Evolutionary conservation across 2,888 invertebrate species (phyloP), one percentile per base, ranked within the genome.

Genomic region (Orthosia gothica): DNA sequence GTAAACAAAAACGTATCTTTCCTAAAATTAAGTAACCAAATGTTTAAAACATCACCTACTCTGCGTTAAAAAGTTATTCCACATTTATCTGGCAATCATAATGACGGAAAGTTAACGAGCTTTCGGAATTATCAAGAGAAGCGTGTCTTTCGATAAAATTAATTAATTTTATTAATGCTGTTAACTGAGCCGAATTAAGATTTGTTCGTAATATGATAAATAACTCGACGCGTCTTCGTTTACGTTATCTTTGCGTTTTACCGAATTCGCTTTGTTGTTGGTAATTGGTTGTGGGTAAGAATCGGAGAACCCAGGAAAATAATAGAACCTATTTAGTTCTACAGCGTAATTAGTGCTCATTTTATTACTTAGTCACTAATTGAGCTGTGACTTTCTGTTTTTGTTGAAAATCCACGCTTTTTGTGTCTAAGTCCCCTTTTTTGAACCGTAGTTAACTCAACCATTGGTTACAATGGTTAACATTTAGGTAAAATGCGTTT

Each of bases 111-210:
- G 45, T 64, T 79, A 76, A 66, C 57, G 52, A 74, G 63, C 70
- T 73, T 65, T 50, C 58, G 26, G 32, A 72, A 68, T 81, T 66
- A 74, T 71, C 65, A 77, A 69, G 57, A 47, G 49, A 69, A 73
- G 73, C 68, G 64, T 70, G 64, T 74, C 63, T 78, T 65, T 69
- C 52, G 23, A 63, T 55, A 61, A 32, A 62, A 83, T 81, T 76
- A 69, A 77, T 86, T 86, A 71, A 62, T 71, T 66, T 69, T 18
- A 71, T 67, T 64, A 76, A 55, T 79, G 64, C 59, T 49, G 84
- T 72, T 68, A 70, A 84, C 59, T 66, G 70, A 76, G 45, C 65
- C 7, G 47, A 66, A 62, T 83, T 79, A 52, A 7, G 64, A 32
- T 65, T 68, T 50, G 61, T 23, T 23, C 54, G 49, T 63, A 26